Evolutionary conservation across 2,888 invertebrate species (phyloP), one percentile per base, ranked within the genome.

Genomic region (Drosophila pegasa): DNA sequence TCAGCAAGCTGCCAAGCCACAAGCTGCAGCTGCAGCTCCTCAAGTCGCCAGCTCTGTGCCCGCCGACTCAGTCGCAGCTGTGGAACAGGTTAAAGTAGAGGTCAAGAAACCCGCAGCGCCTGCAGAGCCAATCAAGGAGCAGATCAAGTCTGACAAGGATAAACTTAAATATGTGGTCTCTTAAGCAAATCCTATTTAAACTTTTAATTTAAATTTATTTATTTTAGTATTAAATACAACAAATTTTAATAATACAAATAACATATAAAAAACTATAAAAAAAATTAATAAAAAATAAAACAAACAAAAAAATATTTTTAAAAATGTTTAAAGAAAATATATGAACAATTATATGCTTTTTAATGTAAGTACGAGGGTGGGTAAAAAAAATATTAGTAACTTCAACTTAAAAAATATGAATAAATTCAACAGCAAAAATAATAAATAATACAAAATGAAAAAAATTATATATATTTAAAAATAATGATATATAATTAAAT

Each of bases 141-240:
- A 58, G 20, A 29, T n/a, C 9, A 22, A 74, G 37, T 52, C 47
- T 48, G 64, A 76, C 14, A 78, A 67, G 40, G 66, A 80, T 31
- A 73, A 67, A 56, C 74, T 85, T 12, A 78, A 85, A 56, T 85
- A 85, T 63, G 47, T 59, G 37, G 65, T 84, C 45, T 65, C 63
- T 37, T 81, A 76, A 63, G 22, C 5, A 12, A 38, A 27, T 60
- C n/a, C 12, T 25, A 12, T 3, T 16, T 37, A 7, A 47, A 55
- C 50, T 60, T 38, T n/a, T 12, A 63, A 27, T 8, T 9, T 50
- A 38, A 33, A 60, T 55, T 67, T 64, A 57, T 48, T 54, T 59
- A 69, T 55, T 50, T 61, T 71, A 41, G 43, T 63, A 33, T 31
- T 51, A 37, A 40, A 35, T 47, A 37, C 14, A 63, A 38, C 14